These are phyloP conservation scores for Oplegnathus fasciatus DNA, from an alignment of 2,113 vertebrate genomes.

Conservation along the genomic window DNA sequence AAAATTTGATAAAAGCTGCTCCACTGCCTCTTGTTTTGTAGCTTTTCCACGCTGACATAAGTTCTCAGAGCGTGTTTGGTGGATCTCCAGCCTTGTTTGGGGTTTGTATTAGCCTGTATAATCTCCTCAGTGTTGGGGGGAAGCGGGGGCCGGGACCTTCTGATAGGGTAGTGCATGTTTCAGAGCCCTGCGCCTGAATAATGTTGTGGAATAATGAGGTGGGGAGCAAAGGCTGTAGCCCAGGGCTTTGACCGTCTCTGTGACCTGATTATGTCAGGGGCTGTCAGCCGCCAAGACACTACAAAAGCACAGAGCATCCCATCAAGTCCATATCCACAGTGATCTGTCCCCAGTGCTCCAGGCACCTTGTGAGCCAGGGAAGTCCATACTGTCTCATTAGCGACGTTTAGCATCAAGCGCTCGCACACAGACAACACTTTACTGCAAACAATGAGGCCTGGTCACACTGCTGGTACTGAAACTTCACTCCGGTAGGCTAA, in stretches of 20 bases:
- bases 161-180: slow-evolving; percentile 81
- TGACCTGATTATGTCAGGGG: slow-evolving; percentile 93
- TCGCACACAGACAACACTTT: slow-evolving; percentile 52
- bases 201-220: slow-evolving; percentile 89
- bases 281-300: slow-evolving; percentile 90
- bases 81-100: slow-evolving; percentile 69
- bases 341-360: slow-evolving; percentile 84
- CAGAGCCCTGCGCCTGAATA: slow-evolving; percentile 87
- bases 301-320: slow-evolving; percentile 89
- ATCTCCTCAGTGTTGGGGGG: slow-evolving; percentile 50
- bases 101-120: slow-evolving; percentile 75
- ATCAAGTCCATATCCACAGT: slow-evolving; percentile 88
- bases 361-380: slow-evolving; percentile 85
- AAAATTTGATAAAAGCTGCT: slow-evolving; percentile 8
- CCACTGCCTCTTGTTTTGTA: neutral
- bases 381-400: slow-evolving; percentile 89
- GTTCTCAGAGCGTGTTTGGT: slow-evolving; percentile 59
- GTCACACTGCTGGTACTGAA: slow-evolving; percentile 41
- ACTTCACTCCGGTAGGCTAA: neutral
- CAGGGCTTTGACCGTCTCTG: slow-evolving; percentile 88
- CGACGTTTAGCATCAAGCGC: slow-evolving; percentile 87
- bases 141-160: slow-evolving; percentile 52
- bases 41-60: slow-evolving; percentile 16
- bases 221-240: slow-evolving; percentile 87
- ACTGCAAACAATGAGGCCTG: slow-evolving; percentile 9